Percentiles rank a stretch among this genome's conserved stretches.
Conservation (phyloP, 2,113 vertebrate species). For the Campylomormyrus numenius region DNA sequence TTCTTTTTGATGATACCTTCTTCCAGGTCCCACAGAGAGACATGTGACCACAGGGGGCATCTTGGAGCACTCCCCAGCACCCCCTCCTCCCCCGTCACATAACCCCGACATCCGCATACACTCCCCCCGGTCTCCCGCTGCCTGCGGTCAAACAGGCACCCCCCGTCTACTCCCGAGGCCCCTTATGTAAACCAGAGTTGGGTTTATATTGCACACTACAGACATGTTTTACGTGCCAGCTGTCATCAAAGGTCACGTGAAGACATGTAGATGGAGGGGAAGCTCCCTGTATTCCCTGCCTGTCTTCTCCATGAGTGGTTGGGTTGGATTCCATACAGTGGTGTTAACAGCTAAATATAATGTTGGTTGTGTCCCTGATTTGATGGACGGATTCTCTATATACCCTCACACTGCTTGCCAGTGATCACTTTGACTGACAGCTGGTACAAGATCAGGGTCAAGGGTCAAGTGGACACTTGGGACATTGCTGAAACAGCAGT, state of each 20-base stretch:
- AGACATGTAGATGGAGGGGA: not conserved
- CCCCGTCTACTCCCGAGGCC: not conserved
- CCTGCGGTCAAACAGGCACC: not conserved
- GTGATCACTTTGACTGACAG: not conserved
- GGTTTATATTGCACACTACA: not conserved
- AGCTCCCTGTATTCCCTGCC: not conserved
- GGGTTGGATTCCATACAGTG: not conserved
- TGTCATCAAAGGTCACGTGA: not conserved
- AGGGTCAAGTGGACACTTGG: not conserved
- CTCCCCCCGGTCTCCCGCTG: not conserved
- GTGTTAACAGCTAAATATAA: conserved; percentile 1
- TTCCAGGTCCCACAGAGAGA: conserved; percentile 57
- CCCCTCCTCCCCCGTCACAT: not conserved
- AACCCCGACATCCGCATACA: not conserved
- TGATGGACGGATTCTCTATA: not conserved
- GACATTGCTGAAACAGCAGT: not conserved
- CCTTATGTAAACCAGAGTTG: not conserved
- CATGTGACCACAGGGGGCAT: conserved; percentile 50
- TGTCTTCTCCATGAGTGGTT: not conserved
- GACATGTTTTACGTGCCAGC: not conserved
- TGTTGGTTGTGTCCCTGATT: not conserved
- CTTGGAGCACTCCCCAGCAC: conserved; percentile 48
- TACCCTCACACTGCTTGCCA: not conserved
- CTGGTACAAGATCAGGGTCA: not conserved
- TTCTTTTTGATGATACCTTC: conserved; percentile 63